Evolutionary conservation across 2,113 vertebrate genomes (phyloP).

Genomic region (Balaeniceps rex): DNA sequence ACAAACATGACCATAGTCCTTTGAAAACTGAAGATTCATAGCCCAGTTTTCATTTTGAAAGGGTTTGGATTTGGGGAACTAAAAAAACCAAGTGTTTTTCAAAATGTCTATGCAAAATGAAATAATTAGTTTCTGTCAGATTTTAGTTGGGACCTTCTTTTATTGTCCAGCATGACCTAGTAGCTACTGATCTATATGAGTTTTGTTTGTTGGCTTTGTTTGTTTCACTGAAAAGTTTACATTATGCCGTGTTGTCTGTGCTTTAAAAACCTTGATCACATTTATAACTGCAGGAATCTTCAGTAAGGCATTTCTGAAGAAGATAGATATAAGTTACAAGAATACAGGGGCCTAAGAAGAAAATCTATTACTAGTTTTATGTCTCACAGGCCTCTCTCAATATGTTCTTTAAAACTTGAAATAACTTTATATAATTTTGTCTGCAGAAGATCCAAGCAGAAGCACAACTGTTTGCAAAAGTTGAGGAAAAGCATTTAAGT

Average conservation of each 20-base stretch:
- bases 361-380: not conserved
- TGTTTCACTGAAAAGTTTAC: not conserved
- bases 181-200: not conserved
- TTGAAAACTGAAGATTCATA: not conserved
- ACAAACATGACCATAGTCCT: not conserved
- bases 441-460: slow-evolving; percentile 4
- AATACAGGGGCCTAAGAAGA: not conserved
- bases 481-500: slow-evolving; percentile 12
- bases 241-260: not conserved
- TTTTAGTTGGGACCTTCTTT: not conserved
- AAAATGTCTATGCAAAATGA: not conserved
- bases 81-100: not conserved
- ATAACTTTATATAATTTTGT: slow-evolving; percentile 10
- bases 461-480: slow-evolving; percentile 22
- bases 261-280: not conserved
- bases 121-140: not conserved
- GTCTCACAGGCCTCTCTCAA: not conserved
- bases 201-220: not conserved
- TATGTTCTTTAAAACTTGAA: not conserved
- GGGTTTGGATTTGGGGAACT: not conserved
- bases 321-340: not conserved
- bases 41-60: not conserved
- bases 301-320: not conserved
- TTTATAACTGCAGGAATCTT: not conserved
- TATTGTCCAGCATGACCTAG: not conserved